phyloP scores from a whole-genome alignment of 2,888 invertebrate species.

The Dermolepida albohirtum region DNA sequence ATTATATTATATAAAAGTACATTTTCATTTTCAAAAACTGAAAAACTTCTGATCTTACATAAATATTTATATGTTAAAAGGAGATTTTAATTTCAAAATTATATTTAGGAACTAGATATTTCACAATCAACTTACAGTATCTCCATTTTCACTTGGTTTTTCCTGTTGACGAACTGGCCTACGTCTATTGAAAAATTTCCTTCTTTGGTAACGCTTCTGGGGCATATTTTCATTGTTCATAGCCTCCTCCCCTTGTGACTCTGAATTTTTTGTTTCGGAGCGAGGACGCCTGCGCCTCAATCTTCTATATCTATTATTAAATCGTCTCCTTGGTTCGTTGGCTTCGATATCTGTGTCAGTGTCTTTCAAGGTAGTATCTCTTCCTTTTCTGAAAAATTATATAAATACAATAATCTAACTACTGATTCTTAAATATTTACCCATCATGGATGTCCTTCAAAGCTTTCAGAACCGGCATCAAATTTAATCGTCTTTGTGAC shows the following conservation, averaged over 20 bases:
- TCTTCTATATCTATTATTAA: constrained; percentile 64
- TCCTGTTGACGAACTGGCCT: constrained; percentile 59
- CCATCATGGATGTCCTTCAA: constrained; percentile 77
- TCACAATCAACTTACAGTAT: constrained; percentile 47
- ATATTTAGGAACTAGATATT: neutral
- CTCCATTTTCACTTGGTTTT: constrained; percentile 51
- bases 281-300: constrained; percentile 54
- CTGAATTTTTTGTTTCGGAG: constrained; percentile 51
- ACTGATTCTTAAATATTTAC: constrained; percentile 63
- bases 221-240: constrained; percentile 41
- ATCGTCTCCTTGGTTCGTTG: constrained; percentile 66
- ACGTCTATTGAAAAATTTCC: constrained; percentile 50
- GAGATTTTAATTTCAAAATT: neutral
- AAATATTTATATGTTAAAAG: neutral
- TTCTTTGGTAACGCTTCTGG: constrained; percentile 41
- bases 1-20: too few relatives aligned
- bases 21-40: too few relatives aligned
- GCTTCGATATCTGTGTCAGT: constrained; percentile 77
- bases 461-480: constrained; percentile 79
- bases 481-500: constrained; percentile 76
- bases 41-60: too few relatives aligned
- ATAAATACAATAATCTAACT: neutral
- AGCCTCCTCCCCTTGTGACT: constrained; percentile 50
- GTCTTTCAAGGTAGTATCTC: constrained; percentile 74
- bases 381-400: constrained; percentile 63